Percentiles rank a stretch among this genome's conserved stretches.
Evolutionary conservation across 2,797 vertebrate species (phyloP).

Genomic region (Parauchenoglanis punctatus): DNA sequence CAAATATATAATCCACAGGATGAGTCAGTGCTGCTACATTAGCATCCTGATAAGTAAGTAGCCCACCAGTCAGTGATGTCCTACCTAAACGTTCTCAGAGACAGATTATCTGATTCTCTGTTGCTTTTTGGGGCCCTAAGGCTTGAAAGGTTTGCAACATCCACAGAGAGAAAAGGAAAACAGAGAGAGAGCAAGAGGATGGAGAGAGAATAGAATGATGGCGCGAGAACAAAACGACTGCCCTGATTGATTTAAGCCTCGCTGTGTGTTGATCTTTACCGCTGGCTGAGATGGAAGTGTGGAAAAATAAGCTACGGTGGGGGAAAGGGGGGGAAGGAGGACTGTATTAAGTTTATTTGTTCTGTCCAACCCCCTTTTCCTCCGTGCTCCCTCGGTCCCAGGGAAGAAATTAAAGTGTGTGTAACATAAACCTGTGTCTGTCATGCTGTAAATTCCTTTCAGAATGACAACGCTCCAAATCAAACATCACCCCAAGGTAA

Average conservation of each 20-base stretch:
- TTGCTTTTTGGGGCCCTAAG: conserved; percentile 12
- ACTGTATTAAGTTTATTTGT: conserved; percentile 1
- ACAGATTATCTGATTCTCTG: background rate
- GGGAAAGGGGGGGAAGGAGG: background rate
- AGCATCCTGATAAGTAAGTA: background rate
- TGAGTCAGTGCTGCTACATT: background rate
- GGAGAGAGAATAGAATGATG: conserved; percentile 17
- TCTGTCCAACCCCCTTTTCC: conserved; percentile 10
- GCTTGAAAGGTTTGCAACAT: conserved; percentile 20
- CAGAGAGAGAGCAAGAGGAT: background rate
- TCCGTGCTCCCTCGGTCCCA: conserved; percentile 2
- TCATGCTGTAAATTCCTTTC: conserved; percentile 23
- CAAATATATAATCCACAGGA: background rate
- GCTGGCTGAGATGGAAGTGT: conserved; percentile 23
- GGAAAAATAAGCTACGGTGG: conserved; percentile 38
- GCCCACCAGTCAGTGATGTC: background rate
- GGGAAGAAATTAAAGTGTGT: conserved; percentile 37
- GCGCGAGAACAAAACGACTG: conserved; percentile 1
- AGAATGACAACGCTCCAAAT: conserved; percentile 44
- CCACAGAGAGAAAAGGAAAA: background rate
- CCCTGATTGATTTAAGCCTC: conserved; percentile 24
- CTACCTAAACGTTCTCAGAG: background rate
- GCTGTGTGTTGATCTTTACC: conserved; percentile 26
- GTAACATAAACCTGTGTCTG: conserved; percentile 38
- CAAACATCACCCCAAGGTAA: conserved; percentile 6